Evolutionary conservation across 2,797 vertebrate species (phyloP), one percentile per base, ranked within the genome.

Genomic region (Peromyscus aztecus): DNA sequence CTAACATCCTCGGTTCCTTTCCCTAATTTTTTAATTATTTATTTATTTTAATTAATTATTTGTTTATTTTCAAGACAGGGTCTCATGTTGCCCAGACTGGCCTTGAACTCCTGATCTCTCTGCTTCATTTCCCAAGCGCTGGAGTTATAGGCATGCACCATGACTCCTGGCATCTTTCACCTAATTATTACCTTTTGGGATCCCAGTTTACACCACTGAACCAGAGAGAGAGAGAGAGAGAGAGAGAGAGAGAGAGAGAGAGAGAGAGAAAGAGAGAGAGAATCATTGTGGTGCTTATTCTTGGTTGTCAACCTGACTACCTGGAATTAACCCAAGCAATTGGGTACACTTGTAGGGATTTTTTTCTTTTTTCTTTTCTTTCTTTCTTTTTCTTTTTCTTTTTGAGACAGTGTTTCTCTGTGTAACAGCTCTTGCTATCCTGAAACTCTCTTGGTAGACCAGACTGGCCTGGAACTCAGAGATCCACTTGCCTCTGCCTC

Each of bases 111-210:
- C 19, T n/a, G 84, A 37, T 52, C 6, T 27, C 69, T 34, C 23
- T 69, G 65, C 34, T 24, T 52, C 40, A 27, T 34, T 21, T 37
- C 14, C 34, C 31, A n/a, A 16, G 29, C 34, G 83, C 31, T 67
- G 19, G 34, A 34, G 23, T 71, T 71, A 71, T 16, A 71, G 34
- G 34, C 23, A 16, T 16, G 21, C 19, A 17, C 21, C 34, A 40
- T 49, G 49, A 73, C 8, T 57, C 24, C 9, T 55, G 46, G 46
- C 23, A 40, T 23, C 12, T 77, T 90, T 94, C 19, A 12, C 19
- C 8, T 65, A 78, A 65, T 49, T 89, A 43, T 96, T 87, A 75
- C 69, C 84, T 94, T 93, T 92, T 96, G 49, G 82, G 71, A 46
- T 23, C 65, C 23, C 34, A 89, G 37, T 96, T 61, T 89, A 92